Base-by-base conservation (phyloP, 2,113 vertebrate genomes). In the Clarias gariepinus region DNA sequence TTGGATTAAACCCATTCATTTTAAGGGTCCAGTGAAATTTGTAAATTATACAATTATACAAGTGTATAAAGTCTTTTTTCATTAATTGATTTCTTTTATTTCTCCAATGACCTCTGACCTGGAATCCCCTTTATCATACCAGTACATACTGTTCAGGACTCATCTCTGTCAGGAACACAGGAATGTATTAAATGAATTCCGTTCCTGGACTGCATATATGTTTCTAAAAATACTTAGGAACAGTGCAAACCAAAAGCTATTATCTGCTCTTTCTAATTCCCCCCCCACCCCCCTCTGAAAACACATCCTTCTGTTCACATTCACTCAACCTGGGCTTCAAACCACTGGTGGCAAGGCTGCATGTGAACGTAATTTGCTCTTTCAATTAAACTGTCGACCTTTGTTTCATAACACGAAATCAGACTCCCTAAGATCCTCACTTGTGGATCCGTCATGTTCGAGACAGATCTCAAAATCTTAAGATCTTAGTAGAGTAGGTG, bases 371-470 rank as follows among this genome's bases (percentile, higher is more conserved):
- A 96, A 97, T 97, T 92, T 94, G 94, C 96, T 95, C 96, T 96
- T 96, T 96, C 96, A 98, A 98, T 98, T 98, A 98, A 93, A 95
- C 95, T 95, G 96, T 94, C 94, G 96, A 96, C 94, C 96, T 96
- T 93, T 94, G 94, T 93, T 95, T 95, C 92, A 96, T 95, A 95
- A 96, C 94, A 93, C 93, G 93, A 93, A 93, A 94, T 88, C 89
- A 93, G 94, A 93, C 93, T 94, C 85, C 91, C 92, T 94, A 94
- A 94, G 94, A 94, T 93, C 93, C 95, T 96, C 90, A 85, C 82
- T 89, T 91, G 91, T 90, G 93, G 89, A 60, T 91, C 69, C 28
- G 82, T 79, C 87, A 82, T 61, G 28, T 61, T 91, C 86, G 82
- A 84, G 90, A 88, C 81, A 28, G 18, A 33, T 30, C n/a, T 84